Evolutionary conservation across 2,888 invertebrate genomes (phyloP), one percentile per base, ranked within the genome.

Genomic region (Campaea margaritaria): DNA sequence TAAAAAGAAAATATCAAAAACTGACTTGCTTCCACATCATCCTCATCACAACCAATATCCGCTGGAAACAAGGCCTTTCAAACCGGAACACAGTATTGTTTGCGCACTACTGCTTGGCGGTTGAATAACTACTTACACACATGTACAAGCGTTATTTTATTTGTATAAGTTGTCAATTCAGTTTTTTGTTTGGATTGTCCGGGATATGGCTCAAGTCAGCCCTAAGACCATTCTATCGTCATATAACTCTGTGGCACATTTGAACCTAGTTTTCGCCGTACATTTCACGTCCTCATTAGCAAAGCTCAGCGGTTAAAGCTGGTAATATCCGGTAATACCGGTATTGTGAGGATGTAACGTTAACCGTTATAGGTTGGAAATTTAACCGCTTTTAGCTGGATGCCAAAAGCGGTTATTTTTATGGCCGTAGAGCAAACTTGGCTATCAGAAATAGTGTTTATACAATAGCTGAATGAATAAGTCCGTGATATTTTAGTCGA

Each of bases 281-380:
- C 55, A 50, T 51, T 60, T 2, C 55, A 47, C 36, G 58, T 31
- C 0, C 53, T 53, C 39, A 53, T 58, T 58, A 58, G 44, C 48
- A 0, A 27, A 58, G 52, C 45, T 58, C 21, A 34, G 39, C 13
- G 42, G 38, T 52, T 15, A 51, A 48, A 53, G 1, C 31, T 39
- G 13, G 49, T 49, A 34, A 45, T 54, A 49, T 27, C 42, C 34
- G 36, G 48, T 48, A 34, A 55, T 43, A 46, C 53, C 45, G 53
- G 15, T 52, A 53, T 43, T 59, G 36, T 39, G 10, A 39, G 44
- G 38, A 43, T 43, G 28, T 54, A 49, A 14, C 41, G 16, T 42
- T 36, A 36, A 49, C 31, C 41, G 16, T 42, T 36, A 36, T 36
- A 16, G 34, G 12, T 39, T 39, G 21, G 3, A 21, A 28, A 13